Conservation (phyloP, 2,888 invertebrate genomes). For the Drosophila paracracens region DNA sequence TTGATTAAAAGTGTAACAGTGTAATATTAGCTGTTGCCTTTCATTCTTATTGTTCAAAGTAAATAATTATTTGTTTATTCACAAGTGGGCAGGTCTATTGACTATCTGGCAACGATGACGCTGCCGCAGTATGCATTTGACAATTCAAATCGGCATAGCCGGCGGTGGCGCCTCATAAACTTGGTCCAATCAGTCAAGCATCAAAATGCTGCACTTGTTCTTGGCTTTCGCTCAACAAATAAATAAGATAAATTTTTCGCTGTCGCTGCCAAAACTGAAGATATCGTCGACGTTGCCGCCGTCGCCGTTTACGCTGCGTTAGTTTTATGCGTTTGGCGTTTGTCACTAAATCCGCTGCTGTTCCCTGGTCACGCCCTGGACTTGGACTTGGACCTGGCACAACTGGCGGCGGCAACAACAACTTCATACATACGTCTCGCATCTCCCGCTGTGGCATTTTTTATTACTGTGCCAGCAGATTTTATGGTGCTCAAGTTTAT, state of each 20-base stretch:
- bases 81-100: constrained; percentile 7
- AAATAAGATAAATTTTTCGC: constrained; percentile 79
- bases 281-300: constrained; percentile 29
- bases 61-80: neutral
- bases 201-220: constrained; percentile 75
- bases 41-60: neutral
- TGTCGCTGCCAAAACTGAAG: constrained; percentile 73
- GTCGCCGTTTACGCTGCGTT: constrained; percentile 83
- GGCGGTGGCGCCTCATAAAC: constrained; percentile 56
- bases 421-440: constrained; percentile 29
- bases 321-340: constrained; percentile 81
- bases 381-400: constrained; percentile 66
- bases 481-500: constrained; percentile 85
- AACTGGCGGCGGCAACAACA: constrained; percentile 30
- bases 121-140: neutral
- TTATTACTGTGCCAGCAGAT: constrained; percentile 83
- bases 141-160: constrained; percentile 22
- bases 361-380: constrained; percentile 64
- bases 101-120: constrained; percentile 28
- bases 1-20: neutral
- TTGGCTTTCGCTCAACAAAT: constrained; percentile 71
- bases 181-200: constrained; percentile 79
- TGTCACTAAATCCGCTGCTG: constrained; percentile 62
- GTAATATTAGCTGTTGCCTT: too few relatives aligned
- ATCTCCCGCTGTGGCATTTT: constrained; percentile 79